A percentile compares a stretch with the other conserved stretches of the same genome.
Conservation (phyloP, 2,797 vertebrate species). For the Eospalax fontanierii region DNA sequence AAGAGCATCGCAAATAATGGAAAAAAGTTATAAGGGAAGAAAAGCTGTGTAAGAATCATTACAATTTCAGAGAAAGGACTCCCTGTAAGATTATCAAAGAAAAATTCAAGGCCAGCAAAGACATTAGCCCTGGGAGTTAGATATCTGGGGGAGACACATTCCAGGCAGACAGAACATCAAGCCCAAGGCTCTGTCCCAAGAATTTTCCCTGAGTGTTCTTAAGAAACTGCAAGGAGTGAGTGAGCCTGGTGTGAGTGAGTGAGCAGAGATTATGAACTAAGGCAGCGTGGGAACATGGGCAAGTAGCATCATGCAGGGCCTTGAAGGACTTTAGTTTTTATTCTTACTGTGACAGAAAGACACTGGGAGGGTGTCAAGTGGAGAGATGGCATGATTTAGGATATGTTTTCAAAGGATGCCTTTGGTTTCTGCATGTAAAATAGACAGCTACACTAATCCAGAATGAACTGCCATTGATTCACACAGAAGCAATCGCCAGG, state of each 20-base stretch:
- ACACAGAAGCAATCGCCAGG: background rate
- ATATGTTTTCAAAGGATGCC: background rate
- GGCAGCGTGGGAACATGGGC: background rate
- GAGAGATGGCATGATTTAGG: background rate
- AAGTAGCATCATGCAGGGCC: background rate
- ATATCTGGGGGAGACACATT: background rate
- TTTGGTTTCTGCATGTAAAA: background rate
- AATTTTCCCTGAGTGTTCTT: background rate
- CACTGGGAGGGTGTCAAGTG: background rate
- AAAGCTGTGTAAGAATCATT: background rate
- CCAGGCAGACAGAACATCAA: background rate
- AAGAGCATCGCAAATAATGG: background rate
- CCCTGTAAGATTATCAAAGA: background rate
- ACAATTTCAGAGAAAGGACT: slow-evolving; percentile 29
- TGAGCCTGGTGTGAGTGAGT: background rate
- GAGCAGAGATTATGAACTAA: background rate
- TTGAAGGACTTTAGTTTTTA: background rate
- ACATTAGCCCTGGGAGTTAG: background rate
- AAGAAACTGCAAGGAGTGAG: background rate
- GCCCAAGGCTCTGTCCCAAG: background rate
- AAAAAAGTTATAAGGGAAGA: background rate
- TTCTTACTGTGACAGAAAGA: background rate
- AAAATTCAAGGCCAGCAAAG: slow-evolving; percentile 38
- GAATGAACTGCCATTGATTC: background rate
- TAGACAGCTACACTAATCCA: background rate